These are phyloP conservation scores for Arion vulgaris DNA, from an alignment of 1,140 invertebrate species.

Conservation along the genomic window DNA sequence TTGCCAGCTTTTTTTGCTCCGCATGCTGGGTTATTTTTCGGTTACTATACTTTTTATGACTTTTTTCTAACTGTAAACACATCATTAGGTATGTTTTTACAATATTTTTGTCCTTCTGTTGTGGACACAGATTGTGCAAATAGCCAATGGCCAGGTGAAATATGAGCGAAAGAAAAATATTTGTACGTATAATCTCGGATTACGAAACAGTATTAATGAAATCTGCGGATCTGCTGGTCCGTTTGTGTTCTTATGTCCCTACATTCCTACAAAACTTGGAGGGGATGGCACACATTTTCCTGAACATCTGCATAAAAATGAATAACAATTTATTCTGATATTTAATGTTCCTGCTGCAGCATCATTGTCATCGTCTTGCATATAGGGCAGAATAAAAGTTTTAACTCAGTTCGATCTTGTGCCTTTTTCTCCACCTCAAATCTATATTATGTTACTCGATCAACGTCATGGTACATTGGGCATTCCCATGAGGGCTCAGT, in stretches of 20 bases:
- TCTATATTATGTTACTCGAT: too few relatives aligned
- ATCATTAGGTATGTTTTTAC: slow-evolving; percentile 52
- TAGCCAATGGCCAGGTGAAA: slow-evolving; percentile 55
- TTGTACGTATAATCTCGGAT: slow-evolving; percentile 36
- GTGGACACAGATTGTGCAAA: slow-evolving; percentile 49
- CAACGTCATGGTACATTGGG: too few relatives aligned
- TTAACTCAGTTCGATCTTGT: too few relatives aligned
- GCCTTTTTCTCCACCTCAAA: too few relatives aligned
- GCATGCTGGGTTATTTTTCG: slow-evolving; percentile 53
- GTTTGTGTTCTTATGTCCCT: slow-evolving; percentile 43
- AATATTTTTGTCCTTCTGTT: slow-evolving; percentile 55
- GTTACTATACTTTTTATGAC: slow-evolving; percentile 51
- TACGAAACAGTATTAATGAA: slow-evolving; percentile 39
- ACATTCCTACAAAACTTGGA: slow-evolving; percentile 40
- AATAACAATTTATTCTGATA: neutral
- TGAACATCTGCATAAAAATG: neutral
- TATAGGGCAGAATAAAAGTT: too few relatives aligned
- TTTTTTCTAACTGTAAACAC: slow-evolving; percentile 53
- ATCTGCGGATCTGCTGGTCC: slow-evolving; percentile 43
- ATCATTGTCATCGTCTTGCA: too few relatives aligned
- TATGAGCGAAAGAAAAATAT: slow-evolving; percentile 59
- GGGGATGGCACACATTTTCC: slow-evolving; percentile 41
- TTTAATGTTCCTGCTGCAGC: too few relatives aligned
- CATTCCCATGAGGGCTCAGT: too few relatives aligned
- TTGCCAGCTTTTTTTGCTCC: slow-evolving; percentile 56